Evolutionary conservation across 2,113 vertebrate genomes (phyloP), one percentile per base, ranked within the genome.

Genomic region (Muntiacus muntjak): DNA sequence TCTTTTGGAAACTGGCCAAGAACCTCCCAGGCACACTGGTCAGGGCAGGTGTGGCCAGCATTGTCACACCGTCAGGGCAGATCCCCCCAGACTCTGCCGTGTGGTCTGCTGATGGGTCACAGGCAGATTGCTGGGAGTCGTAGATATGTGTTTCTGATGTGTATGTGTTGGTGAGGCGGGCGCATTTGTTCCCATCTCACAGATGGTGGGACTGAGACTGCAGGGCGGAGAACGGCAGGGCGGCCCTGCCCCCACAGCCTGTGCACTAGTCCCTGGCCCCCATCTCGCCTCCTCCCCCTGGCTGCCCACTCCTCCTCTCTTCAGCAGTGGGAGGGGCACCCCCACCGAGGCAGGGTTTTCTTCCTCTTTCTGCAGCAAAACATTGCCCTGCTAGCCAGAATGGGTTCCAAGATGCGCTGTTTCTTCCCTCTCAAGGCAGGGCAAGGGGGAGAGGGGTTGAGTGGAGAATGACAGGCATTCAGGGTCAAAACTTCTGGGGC

Each of bases 181-280:
- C 26, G 13, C 15, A 26, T 64, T 64, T 43, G 16, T 58, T 95
- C 57, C 83, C 12, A 13, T 71, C 71, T 78, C 43, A n/a, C 5
- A 25, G 21, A 79, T 4, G 15, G 50, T 74, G 4, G 33, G 26
- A 33, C 7, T 21, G 54, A 87, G 62, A 36, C 11, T 50, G 52
- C 17, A 30, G 7, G 30, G 16, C 5, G 6, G 64, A 91, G 30
- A 57, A 79, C 0, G 33, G n/a, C 36, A 91, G 91, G 45, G 78
- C 0, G 28, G 28, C 78, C 43, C 55, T 17, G 12, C 36, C 11
- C 23, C 16, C 50, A 47, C 1, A 6, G 3, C 13, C 28, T 36
- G 3, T 13, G 3, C 47, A 43, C 23, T 28, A 6, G 7, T 33
- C 60, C 43, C 52, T 14, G 0, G 12, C 78, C 1, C 1, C 43